phyloP scores from a whole-genome alignment of 2,888 invertebrate species.

The Volucella inanis region DNA sequence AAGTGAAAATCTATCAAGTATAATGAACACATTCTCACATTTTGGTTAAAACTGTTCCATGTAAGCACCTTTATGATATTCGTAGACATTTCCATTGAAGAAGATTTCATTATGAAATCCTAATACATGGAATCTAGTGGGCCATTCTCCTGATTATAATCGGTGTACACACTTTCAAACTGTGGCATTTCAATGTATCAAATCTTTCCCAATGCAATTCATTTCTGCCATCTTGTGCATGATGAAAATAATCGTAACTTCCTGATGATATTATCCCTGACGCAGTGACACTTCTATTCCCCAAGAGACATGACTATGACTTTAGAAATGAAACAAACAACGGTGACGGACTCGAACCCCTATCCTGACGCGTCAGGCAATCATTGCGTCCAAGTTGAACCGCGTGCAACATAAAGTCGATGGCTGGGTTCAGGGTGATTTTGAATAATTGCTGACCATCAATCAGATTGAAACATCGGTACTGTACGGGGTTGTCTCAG shows the following conservation, averaged over 20 bases:
- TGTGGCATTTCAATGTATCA: slow-evolving; percentile 39
- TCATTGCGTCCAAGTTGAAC: slow-evolving; percentile 61
- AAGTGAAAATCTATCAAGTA: too few relatives aligned
- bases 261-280: slow-evolving; percentile 68
- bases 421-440: slow-evolving; percentile 66
- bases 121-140: too few relatives aligned
- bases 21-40: too few relatives aligned
- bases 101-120: too few relatives aligned
- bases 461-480: slow-evolving; percentile 72
- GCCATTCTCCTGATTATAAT: neutral
- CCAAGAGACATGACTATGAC: slow-evolving; percentile 44
- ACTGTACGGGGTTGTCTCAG: slow-evolving; percentile 61
- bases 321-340: slow-evolving; percentile 40
- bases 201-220: slow-evolving; percentile 43
- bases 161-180: slow-evolving; percentile 22
- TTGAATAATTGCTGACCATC: slow-evolving; percentile 71
- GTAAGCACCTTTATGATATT: too few relatives aligned
- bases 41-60: too few relatives aligned
- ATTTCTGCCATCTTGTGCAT: slow-evolving; percentile 44
- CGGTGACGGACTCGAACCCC: slow-evolving; percentile 33
- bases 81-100: too few relatives aligned
- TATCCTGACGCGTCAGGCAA: slow-evolving; percentile 54
- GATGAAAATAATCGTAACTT: slow-evolving; percentile 57
- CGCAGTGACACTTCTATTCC: slow-evolving; percentile 71
- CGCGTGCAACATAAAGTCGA: slow-evolving; percentile 58